Percentiles rank a stretch among this genome's conserved stretches.
Evolutionary conservation across 30 jellyfish, hydroid and myxozoan species (phyloP).

Genomic region (Aurelia aurita): DNA sequence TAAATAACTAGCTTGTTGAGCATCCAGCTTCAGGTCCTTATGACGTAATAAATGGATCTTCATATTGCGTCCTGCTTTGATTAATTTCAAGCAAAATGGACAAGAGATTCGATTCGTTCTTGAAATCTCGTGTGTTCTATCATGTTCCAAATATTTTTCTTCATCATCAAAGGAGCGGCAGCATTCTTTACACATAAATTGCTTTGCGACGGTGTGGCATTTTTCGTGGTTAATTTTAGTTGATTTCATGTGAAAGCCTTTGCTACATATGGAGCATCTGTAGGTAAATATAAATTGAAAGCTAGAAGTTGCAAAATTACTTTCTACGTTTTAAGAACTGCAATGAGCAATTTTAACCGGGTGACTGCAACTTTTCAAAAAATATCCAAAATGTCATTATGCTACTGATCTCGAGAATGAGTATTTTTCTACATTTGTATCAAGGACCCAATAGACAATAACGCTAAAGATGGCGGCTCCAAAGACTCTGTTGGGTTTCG

Average conservation of each 20-base stretch:
- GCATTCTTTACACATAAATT: no score
- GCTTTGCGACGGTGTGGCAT: conserved; percentile 53
- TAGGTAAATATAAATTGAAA: not conserved
- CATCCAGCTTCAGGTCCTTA: conserved; percentile 61
- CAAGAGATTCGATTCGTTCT: conserved; percentile 51
- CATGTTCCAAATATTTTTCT: conserved; percentile 50
- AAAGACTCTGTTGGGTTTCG: no score
- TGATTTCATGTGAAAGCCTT: conserved; percentile 72
- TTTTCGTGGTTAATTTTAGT: conserved; percentile 75
- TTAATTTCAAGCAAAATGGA: conserved; percentile 64
- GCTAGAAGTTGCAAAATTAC: not conserved
- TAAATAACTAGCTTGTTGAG: conserved; percentile 36
- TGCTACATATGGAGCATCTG: conserved; percentile 78
- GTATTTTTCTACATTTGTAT: no score
- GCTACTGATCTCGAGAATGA: no score
- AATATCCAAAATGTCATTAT: no score
- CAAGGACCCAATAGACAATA: no score
- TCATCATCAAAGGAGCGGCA: conserved; percentile 46
- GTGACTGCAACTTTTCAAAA: no score
- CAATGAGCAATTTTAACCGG: no score
- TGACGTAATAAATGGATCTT: conserved; percentile 74
- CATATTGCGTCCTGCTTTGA: conserved; percentile 71
- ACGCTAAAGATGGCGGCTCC: no score
- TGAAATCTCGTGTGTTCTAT: conserved; percentile 34
- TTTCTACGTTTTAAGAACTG: no score